phyloP scores from a whole-genome alignment of 1,140 invertebrate species.

The Arion vulgaris region DNA sequence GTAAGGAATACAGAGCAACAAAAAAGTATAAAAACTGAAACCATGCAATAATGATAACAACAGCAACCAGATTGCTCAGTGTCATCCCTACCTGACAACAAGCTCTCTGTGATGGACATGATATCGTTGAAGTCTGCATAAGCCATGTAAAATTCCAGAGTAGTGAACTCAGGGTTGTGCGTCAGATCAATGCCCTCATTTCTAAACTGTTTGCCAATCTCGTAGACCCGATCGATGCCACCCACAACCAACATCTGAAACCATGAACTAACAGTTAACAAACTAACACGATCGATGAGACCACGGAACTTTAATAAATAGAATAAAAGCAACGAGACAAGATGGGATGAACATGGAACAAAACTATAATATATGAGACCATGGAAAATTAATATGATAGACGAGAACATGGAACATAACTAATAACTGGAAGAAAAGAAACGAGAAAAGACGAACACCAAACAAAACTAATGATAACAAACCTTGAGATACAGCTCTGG shows the following conservation, averaged over 20 bases:
- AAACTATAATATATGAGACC: too few species aligned
- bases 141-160: slow-evolving; percentile 99
- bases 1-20: too few species aligned
- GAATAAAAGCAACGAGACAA: neutral
- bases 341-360: too few species aligned
- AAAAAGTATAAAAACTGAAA: too few species aligned
- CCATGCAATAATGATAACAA: neutral
- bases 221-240: slow-evolving; percentile 96
- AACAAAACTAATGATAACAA: too few species aligned
- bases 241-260: slow-evolving; percentile 94
- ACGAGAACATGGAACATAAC: too few species aligned
- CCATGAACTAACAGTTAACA: too few species aligned
- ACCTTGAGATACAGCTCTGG: slow-evolving; percentile 97
- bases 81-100: slow-evolving; percentile 82
- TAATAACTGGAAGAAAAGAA: too few species aligned
- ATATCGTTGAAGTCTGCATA: slow-evolving; percentile 99
- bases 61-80: neutral
- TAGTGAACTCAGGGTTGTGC: slow-evolving; percentile 99
- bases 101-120: slow-evolving; percentile 91
- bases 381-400: too few species aligned
- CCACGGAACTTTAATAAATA: neutral
- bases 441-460: too few species aligned
- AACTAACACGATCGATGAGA: too few species aligned
- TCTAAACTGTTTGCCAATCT: slow-evolving; percentile 97
- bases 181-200: slow-evolving; percentile 99